Percentiles rank a stretch among this genome's conserved stretches.
phyloP scores from a whole-genome alignment of 2,113 vertebrate genomes.

The Apodemus sylvaticus region DNA sequence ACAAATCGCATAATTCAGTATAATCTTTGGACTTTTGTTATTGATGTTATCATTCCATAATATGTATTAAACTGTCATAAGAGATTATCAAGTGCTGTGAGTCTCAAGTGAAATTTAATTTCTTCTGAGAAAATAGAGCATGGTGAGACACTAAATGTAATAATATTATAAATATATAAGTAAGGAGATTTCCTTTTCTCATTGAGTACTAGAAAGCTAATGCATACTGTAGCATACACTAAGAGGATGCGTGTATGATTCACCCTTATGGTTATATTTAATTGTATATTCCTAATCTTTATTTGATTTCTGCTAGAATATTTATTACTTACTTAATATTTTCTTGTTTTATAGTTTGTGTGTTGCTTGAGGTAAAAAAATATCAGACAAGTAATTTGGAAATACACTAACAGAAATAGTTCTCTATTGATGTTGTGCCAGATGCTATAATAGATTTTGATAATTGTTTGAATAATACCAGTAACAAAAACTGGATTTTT shows the following conservation, averaged over 20 bases:
- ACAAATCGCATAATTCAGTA: constrained; percentile 3
- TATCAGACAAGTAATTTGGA: background rate
- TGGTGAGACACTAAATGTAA: background rate
- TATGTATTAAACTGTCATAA: constrained; percentile 7
- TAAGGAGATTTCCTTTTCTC: constrained; percentile 4
- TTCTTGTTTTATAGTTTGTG: background rate
- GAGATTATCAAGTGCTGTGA: background rate
- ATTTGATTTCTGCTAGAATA: background rate
- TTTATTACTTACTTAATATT: background rate
- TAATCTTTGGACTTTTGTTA: background rate
- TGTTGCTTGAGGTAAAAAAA: background rate
- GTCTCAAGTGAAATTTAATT: constrained; percentile 24
- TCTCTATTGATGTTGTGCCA: background rate
- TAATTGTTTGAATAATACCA: background rate
- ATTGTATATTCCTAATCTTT: background rate
- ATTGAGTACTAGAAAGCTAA: background rate
- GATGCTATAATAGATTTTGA: background rate
- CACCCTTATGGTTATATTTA: background rate
- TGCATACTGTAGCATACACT: background rate
- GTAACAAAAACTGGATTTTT: background rate
- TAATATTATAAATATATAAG: background rate
- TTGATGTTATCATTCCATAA: background rate
- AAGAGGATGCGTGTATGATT: background rate
- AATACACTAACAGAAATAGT: background rate
- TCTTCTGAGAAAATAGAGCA: background rate